phyloP scores from a whole-genome alignment of 2,113 vertebrate genomes.

The Xyliphius kryptos region DNA sequence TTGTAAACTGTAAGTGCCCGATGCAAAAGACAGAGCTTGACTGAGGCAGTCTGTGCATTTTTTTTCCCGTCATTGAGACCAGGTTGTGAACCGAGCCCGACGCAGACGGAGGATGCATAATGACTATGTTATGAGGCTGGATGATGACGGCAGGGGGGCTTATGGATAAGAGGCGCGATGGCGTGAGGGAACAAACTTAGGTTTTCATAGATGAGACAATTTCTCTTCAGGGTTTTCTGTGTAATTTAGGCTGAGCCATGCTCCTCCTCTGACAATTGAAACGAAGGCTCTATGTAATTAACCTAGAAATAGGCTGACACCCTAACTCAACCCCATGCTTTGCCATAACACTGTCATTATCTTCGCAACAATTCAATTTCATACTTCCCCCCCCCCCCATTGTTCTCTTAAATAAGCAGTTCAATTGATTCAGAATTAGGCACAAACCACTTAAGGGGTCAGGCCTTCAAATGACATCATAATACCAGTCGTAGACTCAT shows the following conservation, averaged over 20 bases:
- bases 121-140: constrained; percentile 29
- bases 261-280: constrained; percentile 45
- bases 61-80: constrained; percentile 49
- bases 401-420: constrained; percentile 39
- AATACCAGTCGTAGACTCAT: no score
- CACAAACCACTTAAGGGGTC: constrained; percentile 34
- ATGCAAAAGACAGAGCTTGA: constrained; percentile 61
- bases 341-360: constrained; percentile 37
- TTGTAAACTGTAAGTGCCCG: constrained; percentile 65
- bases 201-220: constrained; percentile 43
- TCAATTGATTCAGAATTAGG: constrained; percentile 42
- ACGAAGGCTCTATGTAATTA: constrained; percentile 47
- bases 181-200: constrained; percentile 20
- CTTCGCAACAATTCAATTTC: constrained; percentile 44
- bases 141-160: constrained; percentile 11
- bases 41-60: constrained; percentile 54
- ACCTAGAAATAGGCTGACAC: constrained; percentile 46
- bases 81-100: constrained; percentile 45
- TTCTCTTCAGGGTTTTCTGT: constrained; percentile 45
- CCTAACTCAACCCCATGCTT: constrained; percentile 36
- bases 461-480: constrained; percentile 32
- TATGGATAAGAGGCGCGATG: constrained; percentile 28
- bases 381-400: constrained; percentile 30
- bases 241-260: constrained; percentile 44
- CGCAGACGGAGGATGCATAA: constrained; percentile 28